phyloP scores from a whole-genome alignment of 2,113 vertebrate genomes.

The Toxotes chatareus region DNA sequence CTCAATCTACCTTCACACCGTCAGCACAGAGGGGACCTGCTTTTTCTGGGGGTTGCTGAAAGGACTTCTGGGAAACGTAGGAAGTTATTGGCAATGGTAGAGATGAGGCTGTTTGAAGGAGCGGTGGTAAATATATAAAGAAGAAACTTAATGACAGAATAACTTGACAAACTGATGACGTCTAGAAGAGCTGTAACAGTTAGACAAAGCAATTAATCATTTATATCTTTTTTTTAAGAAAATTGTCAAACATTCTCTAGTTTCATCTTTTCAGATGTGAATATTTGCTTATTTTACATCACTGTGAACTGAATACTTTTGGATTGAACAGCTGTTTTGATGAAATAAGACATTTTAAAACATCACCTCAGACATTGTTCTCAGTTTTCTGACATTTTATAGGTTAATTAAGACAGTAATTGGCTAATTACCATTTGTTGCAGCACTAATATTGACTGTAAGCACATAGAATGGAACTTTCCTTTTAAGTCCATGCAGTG shows the following conservation, averaged over 20 bases:
- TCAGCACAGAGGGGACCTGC: neutral
- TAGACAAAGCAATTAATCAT: neutral
- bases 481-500: neutral
- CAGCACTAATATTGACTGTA: too few species aligned
- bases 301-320: neutral
- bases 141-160: neutral
- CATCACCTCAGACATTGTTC: too few species aligned
- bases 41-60: neutral
- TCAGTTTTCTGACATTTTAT: too few species aligned
- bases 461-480: neutral
- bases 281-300: neutral
- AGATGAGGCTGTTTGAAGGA: neutral
- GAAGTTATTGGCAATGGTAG: neutral
- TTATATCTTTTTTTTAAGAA: neutral
- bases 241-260: neutral
- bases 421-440: too few species aligned
- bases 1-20: neutral
- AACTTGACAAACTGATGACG: neutral
- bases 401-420: too few species aligned
- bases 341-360: too few species aligned
- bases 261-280: neutral
- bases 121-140: neutral
- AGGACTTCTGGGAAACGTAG: slow-evolving; percentile 45
- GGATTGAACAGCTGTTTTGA: neutral
- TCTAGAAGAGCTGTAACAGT: neutral